These are phyloP conservation scores for Panthera tigris DNA, from an alignment of 2,113 vertebrate genomes.

Conservation along the genomic window DNA sequence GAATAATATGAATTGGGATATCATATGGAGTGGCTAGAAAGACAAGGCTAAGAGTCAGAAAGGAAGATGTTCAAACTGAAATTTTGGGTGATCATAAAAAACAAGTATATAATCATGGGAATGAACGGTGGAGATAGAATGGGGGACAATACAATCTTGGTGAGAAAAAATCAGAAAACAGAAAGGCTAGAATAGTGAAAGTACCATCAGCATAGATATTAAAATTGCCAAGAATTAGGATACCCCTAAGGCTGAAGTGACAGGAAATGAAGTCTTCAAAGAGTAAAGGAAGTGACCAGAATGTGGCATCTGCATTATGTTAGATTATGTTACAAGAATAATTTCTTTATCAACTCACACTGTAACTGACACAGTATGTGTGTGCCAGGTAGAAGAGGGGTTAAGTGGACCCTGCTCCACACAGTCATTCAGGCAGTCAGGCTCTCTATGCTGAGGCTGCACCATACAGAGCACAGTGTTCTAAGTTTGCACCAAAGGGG, in stretches of 20 bases:
- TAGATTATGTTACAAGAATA: background rate
- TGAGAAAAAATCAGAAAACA: background rate
- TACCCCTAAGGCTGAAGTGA: background rate
- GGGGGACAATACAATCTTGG: background rate
- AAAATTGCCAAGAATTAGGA: background rate
- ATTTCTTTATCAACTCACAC: background rate
- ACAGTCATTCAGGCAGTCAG: background rate
- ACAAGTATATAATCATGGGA: background rate
- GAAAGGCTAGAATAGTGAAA: background rate
- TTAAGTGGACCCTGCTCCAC: rapidly evolving
- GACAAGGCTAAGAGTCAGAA: background rate
- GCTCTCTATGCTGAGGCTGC: background rate
- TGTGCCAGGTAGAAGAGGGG: rapidly evolving
- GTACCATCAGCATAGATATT: background rate
- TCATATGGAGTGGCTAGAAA: background rate
- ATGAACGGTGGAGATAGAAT: background rate
- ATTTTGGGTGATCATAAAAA: background rate
- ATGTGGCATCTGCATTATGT: background rate
- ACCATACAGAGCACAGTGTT: background rate
- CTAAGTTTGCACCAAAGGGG: background rate
- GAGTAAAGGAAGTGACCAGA: background rate
- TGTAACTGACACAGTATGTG: background rate
- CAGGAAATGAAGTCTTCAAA: background rate
- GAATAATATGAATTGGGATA: background rate
- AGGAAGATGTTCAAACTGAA: background rate